A percentile compares a stretch with the other conserved stretches of the same genome.
These are phyloP conservation scores for Helarctos malayanus DNA, from an alignment of 2,797 vertebrate species.

Conservation along the genomic window DNA sequence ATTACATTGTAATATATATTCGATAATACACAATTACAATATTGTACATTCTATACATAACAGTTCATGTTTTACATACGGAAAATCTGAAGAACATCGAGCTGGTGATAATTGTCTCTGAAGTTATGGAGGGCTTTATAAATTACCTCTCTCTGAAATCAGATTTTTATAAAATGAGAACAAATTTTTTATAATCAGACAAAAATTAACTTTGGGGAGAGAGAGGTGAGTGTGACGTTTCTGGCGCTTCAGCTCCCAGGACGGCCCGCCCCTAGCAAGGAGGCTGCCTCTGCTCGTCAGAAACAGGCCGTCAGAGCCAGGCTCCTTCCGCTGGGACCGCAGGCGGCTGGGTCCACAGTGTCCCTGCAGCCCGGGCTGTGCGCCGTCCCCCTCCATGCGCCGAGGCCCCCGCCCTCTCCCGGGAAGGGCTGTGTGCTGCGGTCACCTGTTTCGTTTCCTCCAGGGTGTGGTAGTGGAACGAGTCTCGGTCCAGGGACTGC, in stretches of 20 bases:
- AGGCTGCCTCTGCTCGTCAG: neutral
- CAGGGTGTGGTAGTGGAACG: slow-evolving; percentile 94
- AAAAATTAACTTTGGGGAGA: neutral
- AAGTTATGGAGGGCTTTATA: neutral
- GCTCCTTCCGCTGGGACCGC: neutral
- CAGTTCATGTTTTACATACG: neutral
- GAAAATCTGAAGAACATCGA: neutral
- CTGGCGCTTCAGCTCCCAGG: neutral
- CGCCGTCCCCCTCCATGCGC: neutral
- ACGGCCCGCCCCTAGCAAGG: neutral
- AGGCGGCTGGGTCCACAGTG: neutral
- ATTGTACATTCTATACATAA: neutral
- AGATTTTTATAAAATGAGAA: neutral
- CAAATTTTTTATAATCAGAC: neutral
- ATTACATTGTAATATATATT: neutral
- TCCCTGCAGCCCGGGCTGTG: neutral
- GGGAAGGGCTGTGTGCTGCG: accelerated
- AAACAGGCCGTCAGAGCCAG: neutral
- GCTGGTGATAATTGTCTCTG: neutral
- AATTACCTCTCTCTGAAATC: neutral
- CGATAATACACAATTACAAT: neutral
- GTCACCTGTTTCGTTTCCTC: slow-evolving; percentile 93
- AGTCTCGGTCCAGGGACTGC: slow-evolving; percentile 89
- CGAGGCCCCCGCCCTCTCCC: neutral
- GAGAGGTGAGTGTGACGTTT: neutral